Evolutionary conservation across 2,888 invertebrate genomes (phyloP).

Genomic region (Xestoiulus laeticollis): DNA sequence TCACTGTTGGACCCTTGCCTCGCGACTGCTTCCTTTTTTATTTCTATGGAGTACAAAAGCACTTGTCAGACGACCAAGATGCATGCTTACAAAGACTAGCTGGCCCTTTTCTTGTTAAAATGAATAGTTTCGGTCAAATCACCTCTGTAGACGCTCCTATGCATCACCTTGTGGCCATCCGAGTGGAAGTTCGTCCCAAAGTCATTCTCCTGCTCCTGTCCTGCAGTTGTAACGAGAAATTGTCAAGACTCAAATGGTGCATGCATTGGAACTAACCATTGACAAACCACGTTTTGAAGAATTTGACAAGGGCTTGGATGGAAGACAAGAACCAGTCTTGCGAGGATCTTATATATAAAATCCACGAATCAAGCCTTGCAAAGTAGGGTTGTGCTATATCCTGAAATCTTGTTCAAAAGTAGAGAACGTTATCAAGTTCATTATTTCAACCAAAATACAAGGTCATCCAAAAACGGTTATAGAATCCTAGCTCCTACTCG

Average conservation of each 20-base stretch:
- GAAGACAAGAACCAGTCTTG: too few relatives aligned
- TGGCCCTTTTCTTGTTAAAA: not conserved
- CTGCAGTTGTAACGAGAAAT: not conserved
- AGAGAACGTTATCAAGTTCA: too few relatives aligned
- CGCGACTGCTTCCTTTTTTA: not conserved
- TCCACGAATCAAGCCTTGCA: too few relatives aligned
- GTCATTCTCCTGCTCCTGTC: not conserved
- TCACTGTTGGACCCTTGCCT: constrained; percentile 25
- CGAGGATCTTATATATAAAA: too few relatives aligned
- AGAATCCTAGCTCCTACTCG: too few relatives aligned
- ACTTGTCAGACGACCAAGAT: constrained; percentile 2
- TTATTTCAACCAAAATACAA: too few relatives aligned
- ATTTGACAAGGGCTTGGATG: too few relatives aligned
- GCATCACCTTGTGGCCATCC: not conserved
- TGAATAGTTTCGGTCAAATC: not conserved
- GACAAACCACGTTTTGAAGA: not conserved
- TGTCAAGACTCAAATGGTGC: not conserved
- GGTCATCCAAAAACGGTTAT: too few relatives aligned
- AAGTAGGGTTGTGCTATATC: too few relatives aligned
- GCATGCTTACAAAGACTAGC: not conserved
- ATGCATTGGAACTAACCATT: not conserved
- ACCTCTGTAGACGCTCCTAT: constrained; percentile 31
- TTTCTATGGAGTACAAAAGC: not conserved
- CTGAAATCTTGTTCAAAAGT: too few relatives aligned
- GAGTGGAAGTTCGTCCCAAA: not conserved